phyloP scores from a whole-genome alignment of 2,113 vertebrate species.

The Actenoides lindsayi region DNA sequence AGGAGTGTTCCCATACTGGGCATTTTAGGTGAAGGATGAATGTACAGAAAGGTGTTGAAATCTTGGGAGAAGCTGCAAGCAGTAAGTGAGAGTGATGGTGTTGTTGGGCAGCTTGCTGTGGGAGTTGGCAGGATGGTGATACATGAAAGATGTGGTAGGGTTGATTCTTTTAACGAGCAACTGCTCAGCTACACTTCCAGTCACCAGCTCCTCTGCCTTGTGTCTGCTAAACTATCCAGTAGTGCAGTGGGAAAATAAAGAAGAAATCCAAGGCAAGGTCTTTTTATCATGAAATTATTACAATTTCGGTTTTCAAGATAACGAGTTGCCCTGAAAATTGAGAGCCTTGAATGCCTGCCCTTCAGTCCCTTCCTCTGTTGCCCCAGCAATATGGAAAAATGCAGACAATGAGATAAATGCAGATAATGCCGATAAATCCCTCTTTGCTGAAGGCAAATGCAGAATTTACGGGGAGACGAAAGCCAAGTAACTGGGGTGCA shows the following conservation, averaged over 20 bases:
- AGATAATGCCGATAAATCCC: background rate
- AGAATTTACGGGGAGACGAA: background rate
- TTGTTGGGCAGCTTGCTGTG: background rate
- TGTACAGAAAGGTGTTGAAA: constrained; percentile 31
- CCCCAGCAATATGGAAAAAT: background rate
- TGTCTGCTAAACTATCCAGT: background rate
- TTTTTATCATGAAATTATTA: background rate
- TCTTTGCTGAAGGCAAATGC: background rate
- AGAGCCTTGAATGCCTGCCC: background rate
- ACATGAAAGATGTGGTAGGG: background rate
- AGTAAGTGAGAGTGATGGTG: constrained; percentile 35
- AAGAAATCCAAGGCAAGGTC: background rate
- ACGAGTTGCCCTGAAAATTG: background rate
- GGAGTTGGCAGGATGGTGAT: background rate
- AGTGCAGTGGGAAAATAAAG: background rate
- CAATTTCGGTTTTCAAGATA: background rate
- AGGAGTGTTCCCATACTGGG: background rate
- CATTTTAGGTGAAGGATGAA: background rate
- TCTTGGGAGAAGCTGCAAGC: constrained; percentile 4
- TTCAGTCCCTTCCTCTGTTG: background rate
- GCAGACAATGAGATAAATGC: background rate
- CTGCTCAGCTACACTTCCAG: background rate
- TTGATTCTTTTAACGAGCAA: constrained; percentile 9
- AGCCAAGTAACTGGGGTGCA: background rate
- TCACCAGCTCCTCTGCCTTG: background rate